Evolutionary conservation across 2,888 invertebrate species (phyloP).

Genomic region (Scaptomyza reducta): DNA sequence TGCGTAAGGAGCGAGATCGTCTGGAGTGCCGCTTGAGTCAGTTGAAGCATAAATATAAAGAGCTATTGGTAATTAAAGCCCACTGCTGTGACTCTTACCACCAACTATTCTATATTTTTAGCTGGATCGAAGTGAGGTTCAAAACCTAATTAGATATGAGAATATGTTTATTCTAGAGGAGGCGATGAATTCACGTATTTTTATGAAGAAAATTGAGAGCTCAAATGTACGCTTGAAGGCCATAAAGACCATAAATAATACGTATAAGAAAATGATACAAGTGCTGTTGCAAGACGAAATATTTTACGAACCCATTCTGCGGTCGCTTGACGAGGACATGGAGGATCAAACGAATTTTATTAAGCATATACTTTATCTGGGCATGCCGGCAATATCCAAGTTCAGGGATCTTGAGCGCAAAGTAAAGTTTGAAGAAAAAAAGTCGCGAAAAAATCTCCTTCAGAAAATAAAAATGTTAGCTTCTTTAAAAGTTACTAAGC

Average conservation of each 20-base stretch:
- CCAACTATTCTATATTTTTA: conserved; percentile 18
- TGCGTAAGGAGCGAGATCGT: conserved; percentile 83
- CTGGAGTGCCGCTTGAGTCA: conserved; percentile 66
- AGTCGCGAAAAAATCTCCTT: conserved; percentile 64
- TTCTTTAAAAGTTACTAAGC: background rate
- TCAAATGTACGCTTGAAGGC: conserved; percentile 81
- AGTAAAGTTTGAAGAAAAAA: conserved; percentile 70
- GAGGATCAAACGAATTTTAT: conserved; percentile 82
- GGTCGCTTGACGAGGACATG: conserved; percentile 80
- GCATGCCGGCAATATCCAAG: conserved; percentile 78
- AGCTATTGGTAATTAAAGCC: conserved; percentile 60
- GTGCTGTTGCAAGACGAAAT: conserved; percentile 79
- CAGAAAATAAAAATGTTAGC: conserved; percentile 14
- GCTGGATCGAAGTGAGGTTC: conserved; percentile 71
- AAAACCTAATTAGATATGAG: conserved; percentile 81
- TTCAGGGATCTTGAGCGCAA: conserved; percentile 72
- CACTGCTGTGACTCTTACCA: background rate
- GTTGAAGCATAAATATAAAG: conserved; percentile 66
- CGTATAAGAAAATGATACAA: conserved; percentile 81
- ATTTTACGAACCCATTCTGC: conserved; percentile 82
- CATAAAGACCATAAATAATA: conserved; percentile 76
- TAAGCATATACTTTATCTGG: conserved; percentile 79
- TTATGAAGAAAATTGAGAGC: conserved; percentile 79
- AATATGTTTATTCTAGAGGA: conserved; percentile 77
- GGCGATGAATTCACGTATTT: conserved; percentile 69